Base-by-base conservation (phyloP, 2,113 vertebrate species). In the human (Homo sapiens) region DNA sequence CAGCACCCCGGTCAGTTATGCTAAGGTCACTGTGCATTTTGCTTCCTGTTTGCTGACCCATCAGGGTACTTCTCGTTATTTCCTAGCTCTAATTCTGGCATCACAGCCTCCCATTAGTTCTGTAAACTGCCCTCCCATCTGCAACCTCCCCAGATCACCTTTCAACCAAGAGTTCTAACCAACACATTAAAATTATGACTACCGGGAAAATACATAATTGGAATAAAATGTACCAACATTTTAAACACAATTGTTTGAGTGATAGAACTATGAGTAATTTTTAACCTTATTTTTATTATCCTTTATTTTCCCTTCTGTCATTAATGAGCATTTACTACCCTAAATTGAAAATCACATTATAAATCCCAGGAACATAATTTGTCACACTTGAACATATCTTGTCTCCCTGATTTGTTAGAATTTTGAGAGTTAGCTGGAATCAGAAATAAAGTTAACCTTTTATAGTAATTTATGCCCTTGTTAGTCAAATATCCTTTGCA, bases 401-500 rank as follows among this genome's bases (percentile, higher is more conserved):
- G 35, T 96, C 81, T 85, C 70, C n/a, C 48, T 88, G 92, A 90
- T 93, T 93, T 86, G 66, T 92, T 83, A 89, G 79, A 87, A 93
- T 87, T 75, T 89, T 83, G 82, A 87, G 86, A 97, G 52, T 96
- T 97, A 92, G 89, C 55, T 87, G 85, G 35, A 96, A 73, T 95
- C 83, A 98, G 80, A 96, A 96, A 95, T 64, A 94, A 86, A 93
- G 83, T 93, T 96, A 79, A 96, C 89, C 45, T 80, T 96, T 83
- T 90, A 38, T 83, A 64, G 90, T 91, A 84, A 96, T 97, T 97
- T 98, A 97, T 93, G 52, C 75, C n/a, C 57, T 96, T 85, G 11
- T 84, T 50, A 61, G 79, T 88, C 88, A 95, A 98, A 97, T 96
- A 90, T 89, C 72, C 64, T 98, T 93, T 98, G 45, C 59, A 95